Base-by-base conservation (phyloP, 2,888 invertebrate species). In the Epistrophella euchroma region DNA sequence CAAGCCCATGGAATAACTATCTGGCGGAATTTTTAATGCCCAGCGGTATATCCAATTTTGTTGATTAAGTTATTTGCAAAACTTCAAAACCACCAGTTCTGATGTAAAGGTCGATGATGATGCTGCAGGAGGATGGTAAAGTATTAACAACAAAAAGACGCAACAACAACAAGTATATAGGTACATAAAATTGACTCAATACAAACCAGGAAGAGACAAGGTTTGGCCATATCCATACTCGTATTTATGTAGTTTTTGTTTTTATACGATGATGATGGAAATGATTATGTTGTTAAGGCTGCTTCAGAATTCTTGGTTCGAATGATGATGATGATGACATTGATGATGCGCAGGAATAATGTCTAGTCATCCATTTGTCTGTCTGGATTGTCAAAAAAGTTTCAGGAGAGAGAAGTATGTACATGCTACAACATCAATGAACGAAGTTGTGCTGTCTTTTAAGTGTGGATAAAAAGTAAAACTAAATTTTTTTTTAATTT, bases 21-120 rank as follows among this genome's bases (percentile, higher is more conserved):
- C 68, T 37, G 70, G 32, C 62, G 70, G 82, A 82, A 86, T 86
- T 73, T 86, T 73, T 74, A 52, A 74, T 86, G 77, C 86, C 77
- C 82, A 82, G 86, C 86, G 82, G 86, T 86, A 82, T 86, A 86
- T 82, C 86, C 82, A 86, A 86, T 86, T 86, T 78, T 56, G 86
- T 74, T 86, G 86, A 86, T 86, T 86, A 86, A 86, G 86, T 82
- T 86, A 82, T 86, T 82, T 86, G 58, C 70, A 62, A 77, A 78
- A 82, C 70, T 64, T 82, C 77, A 86, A 73, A 78, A 60, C 19
- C 73, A 50, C 71, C 71, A 64, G 15, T 60, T 37, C 22, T 35
- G 2, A n/a, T 17, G 37, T 72, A 45, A 76, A 66, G 68, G 80
- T 73, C 76, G 76, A 19, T 22, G 76, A 19, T 22, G 66, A 58